A percentile compares a stretch with the other conserved stretches of the same genome.
phyloP scores from a whole-genome alignment of 2,113 vertebrate genomes.

The Podarcis muralis region DNA sequence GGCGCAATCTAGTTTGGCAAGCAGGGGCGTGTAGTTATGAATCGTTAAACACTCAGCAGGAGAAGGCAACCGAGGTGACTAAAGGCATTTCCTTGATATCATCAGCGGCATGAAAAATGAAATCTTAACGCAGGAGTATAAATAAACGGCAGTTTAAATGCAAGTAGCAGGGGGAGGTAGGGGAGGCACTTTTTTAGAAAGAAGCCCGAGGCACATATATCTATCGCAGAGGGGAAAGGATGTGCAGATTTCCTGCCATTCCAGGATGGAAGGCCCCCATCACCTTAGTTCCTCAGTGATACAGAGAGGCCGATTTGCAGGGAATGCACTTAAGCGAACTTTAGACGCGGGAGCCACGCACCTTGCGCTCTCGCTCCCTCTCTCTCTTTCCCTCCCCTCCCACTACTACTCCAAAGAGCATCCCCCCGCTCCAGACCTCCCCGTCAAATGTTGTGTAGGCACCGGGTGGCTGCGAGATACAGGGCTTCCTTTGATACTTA shows the following conservation, averaged over 20 bases:
- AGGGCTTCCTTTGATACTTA: constrained; percentile 63
- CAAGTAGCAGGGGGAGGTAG: background rate
- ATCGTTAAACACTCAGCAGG: background rate
- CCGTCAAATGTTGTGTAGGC: too few relatives aligned
- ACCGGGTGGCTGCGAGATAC: background rate
- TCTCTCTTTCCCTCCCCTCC: background rate
- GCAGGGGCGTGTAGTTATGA: background rate
- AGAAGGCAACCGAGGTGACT: background rate
- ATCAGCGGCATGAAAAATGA: background rate
- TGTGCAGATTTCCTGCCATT: constrained; percentile 27
- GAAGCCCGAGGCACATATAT: background rate
- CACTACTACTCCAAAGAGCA: background rate
- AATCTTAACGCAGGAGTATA: background rate
- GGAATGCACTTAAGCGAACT: background rate
- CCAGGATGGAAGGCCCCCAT: background rate
- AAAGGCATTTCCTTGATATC: background rate
- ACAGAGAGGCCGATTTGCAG: constrained; percentile 10
- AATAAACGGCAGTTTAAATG: background rate
- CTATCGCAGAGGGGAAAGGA: background rate
- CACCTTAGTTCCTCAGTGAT: background rate
- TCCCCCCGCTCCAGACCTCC: background rate
- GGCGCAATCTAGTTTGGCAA: background rate
- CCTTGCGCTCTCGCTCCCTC: constrained; percentile 28
- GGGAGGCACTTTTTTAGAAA: too few relatives aligned
- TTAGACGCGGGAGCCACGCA: background rate